Percentiles rank a stretch among this genome's conserved stretches.
These are phyloP conservation scores for Eupithecia subumbrata DNA, from an alignment of 2,888 invertebrate genomes.

Conservation along the genomic window DNA sequence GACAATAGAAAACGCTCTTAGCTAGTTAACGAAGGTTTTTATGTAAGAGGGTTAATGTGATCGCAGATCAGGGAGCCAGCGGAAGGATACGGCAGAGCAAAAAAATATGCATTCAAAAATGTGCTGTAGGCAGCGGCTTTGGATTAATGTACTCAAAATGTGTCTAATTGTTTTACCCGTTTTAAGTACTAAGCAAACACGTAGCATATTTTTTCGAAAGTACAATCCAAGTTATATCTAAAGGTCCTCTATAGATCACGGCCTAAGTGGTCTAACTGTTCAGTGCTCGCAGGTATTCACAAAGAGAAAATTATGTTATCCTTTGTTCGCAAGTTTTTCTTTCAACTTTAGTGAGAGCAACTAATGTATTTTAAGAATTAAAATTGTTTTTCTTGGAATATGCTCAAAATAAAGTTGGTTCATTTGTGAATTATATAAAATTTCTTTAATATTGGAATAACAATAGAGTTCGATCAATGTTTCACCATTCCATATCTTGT, in stretches of 20 bases:
- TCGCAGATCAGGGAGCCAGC: no score
- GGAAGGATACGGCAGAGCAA: no score
- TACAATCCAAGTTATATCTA: not conserved
- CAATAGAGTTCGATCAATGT: not conserved
- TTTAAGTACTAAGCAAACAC: no score
- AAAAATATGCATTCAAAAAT: no score
- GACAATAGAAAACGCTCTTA: no score
- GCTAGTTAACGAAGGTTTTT: no score
- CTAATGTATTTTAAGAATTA: not conserved
- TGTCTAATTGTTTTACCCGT: no score
- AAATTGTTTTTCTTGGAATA: not conserved
- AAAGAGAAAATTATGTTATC: not conserved
- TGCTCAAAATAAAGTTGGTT: not conserved
- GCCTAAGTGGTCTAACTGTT: not conserved
- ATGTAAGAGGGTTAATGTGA: no score
- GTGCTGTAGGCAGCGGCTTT: no score
- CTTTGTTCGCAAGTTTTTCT: conserved; percentile 6
- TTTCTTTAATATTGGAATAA: not conserved
- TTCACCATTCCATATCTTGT: no score
- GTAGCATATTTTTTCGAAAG: no score
- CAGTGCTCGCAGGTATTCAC: not conserved
- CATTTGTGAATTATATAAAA: not conserved
- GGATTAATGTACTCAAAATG: no score
- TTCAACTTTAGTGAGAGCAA: not conserved
- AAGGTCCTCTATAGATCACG: not conserved